phyloP scores from a whole-genome alignment of 2,888 invertebrate genomes.

The Pheosia tremula region DNA sequence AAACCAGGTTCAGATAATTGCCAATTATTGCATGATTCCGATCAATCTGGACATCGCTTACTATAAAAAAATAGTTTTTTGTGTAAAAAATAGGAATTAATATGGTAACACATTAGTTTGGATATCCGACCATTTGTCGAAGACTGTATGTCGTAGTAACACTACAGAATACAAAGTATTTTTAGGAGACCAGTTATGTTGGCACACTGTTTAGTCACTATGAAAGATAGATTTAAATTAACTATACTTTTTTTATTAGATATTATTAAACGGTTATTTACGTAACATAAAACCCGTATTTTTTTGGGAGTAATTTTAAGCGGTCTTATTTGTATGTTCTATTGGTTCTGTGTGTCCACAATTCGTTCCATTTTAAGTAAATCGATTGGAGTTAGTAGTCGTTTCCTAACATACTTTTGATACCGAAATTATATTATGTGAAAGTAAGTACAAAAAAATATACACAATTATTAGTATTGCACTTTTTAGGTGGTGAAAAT shows the following conservation, averaged over 20 bases:
- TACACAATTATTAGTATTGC: conserved; percentile 28
- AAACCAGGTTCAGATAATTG: no score
- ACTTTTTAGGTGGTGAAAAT: conserved; percentile 24
- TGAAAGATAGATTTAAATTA: neutral
- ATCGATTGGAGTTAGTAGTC: neutral
- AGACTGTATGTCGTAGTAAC: conserved; percentile 20
- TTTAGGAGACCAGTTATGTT: conserved; percentile 26
- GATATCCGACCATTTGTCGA: conserved; percentile 50
- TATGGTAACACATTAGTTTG: conserved; percentile 58
- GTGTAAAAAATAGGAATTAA: no score
- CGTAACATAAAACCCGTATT: neutral
- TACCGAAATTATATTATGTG: conserved; percentile 13
- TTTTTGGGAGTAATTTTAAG: conserved; percentile 1
- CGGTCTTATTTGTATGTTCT: neutral
- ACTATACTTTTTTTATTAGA: no score
- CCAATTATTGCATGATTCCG: no score
- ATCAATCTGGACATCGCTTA: no score
- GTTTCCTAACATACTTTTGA: neutral
- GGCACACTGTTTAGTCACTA: conserved; percentile 28
- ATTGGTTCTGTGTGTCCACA: neutral
- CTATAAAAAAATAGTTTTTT: no score
- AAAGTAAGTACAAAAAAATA: conserved; percentile 41
- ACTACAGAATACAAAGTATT: conserved; percentile 28
- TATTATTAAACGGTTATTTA: no score
- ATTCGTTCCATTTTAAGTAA: neutral